phyloP scores from a whole-genome alignment of 2,888 invertebrate genomes.

The Siphlonurus alternatus region DNA sequence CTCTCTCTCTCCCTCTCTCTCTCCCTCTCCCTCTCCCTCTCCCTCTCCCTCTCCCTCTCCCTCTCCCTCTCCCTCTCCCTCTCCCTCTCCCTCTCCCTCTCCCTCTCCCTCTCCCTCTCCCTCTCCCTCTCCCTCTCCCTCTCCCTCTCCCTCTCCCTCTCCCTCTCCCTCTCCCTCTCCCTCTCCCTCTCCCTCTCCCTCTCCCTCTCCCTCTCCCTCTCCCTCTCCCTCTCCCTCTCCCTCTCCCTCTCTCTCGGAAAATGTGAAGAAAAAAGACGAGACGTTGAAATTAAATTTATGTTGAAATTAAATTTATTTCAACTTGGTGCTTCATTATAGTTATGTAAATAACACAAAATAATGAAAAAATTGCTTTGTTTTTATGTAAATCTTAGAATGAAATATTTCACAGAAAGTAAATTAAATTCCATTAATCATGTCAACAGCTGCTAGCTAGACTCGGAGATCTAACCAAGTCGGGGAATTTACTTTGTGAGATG shows the following conservation, averaged over 20 bases:
- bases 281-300: not conserved
- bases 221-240: slow-evolving; percentile 8
- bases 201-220: slow-evolving; percentile 11
- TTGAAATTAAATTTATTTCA: no score
- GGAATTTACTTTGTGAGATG: no score
- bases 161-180: not conserved
- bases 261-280: not conserved
- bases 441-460: no score
- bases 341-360: no score
- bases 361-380: no score
- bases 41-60: not conserved
- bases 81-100: not conserved
- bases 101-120: not conserved
- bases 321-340: no score
- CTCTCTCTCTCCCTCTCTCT: no score
- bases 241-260: no score
- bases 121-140: slow-evolving; percentile 11
- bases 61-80: not conserved
- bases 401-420: no score
- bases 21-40: not conserved
- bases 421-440: no score
- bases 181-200: not conserved
- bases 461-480: no score
- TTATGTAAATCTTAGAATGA: no score
- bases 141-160: slow-evolving; percentile 4